phyloP scores from a whole-genome alignment of 1,140 invertebrate genomes.

The Manduca sexta region DNA sequence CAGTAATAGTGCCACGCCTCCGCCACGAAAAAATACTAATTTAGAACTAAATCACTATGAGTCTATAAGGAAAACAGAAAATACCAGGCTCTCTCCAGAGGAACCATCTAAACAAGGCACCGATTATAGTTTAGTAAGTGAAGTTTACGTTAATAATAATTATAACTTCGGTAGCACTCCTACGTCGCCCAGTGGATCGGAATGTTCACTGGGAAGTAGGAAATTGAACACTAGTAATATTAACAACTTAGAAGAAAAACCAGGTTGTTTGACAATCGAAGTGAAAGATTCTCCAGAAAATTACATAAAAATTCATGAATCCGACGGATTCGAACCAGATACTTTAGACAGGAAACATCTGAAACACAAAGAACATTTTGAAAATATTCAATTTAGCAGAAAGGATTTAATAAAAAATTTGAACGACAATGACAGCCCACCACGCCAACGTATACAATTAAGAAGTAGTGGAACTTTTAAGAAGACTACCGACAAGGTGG shows the following conservation, averaged over 20 bases:
- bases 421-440: constrained; percentile 74
- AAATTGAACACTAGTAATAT: constrained; percentile 60
- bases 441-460: constrained; percentile 70
- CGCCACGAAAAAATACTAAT: constrained; percentile 65
- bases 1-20: constrained; percentile 75
- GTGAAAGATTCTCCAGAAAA: constrained; percentile 82
- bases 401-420: constrained; percentile 65
- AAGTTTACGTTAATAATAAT: constrained; percentile 86
- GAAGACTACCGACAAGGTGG: constrained; percentile 56
- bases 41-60: constrained; percentile 72
- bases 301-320: constrained; percentile 80
- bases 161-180: constrained; percentile 78
- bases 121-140: constrained; percentile 81
- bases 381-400: constrained; percentile 51
- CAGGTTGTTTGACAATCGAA: constrained; percentile 84
- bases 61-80: constrained; percentile 53
- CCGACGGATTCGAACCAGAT: constrained; percentile 87
- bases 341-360: constrained; percentile 87
- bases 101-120: constrained; percentile 26
- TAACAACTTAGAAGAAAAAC: constrained; percentile 74
- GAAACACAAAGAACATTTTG: constrained; percentile 68
- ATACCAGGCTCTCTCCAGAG: constrained; percentile 23
- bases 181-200: constrained; percentile 76
- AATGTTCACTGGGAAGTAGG: constrained; percentile 75
- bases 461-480: constrained; percentile 77